Conservation (phyloP, 1,140 invertebrate genomes). For the Caenorhabditis brenneri region DNA sequence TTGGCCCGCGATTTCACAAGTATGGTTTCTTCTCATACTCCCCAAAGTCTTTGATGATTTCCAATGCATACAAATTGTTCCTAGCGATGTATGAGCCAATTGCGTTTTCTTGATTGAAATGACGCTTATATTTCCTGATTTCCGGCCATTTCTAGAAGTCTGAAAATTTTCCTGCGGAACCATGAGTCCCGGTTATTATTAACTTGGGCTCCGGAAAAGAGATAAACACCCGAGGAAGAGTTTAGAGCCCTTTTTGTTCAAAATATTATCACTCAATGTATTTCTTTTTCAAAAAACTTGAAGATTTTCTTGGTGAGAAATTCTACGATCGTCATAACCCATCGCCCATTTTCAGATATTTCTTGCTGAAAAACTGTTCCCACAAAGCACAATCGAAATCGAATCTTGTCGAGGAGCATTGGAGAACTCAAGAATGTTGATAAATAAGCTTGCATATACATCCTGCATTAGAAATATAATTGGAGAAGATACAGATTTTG, state of each 20-base stretch:
- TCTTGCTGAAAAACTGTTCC: constrained; percentile 21
- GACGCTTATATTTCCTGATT: constrained; percentile 9
- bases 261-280: too few species aligned
- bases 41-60: constrained; percentile 8
- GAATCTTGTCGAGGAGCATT: background rate
- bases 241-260: too few species aligned
- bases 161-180: too few species aligned
- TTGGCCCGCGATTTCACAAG: too few species aligned
- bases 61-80: background rate
- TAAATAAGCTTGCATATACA: background rate
- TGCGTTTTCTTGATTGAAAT: background rate
- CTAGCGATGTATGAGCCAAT: background rate
- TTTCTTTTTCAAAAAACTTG: too few species aligned
- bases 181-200: too few species aligned
- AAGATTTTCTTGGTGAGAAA: too few species aligned
- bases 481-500: background rate
- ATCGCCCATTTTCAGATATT: constrained; percentile 2
- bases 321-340: too few species aligned
- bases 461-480: background rate
- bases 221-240: too few species aligned
- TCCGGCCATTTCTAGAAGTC: too few species aligned
- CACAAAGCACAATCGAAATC: background rate
- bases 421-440: background rate
- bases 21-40: constrained; percentile 14
- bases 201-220: too few species aligned